A percentile compares a stretch with the other conserved stretches of the same genome.
phyloP scores from a whole-genome alignment of 1,140 invertebrate genomes.

The Archegozetes longisetosus region DNA sequence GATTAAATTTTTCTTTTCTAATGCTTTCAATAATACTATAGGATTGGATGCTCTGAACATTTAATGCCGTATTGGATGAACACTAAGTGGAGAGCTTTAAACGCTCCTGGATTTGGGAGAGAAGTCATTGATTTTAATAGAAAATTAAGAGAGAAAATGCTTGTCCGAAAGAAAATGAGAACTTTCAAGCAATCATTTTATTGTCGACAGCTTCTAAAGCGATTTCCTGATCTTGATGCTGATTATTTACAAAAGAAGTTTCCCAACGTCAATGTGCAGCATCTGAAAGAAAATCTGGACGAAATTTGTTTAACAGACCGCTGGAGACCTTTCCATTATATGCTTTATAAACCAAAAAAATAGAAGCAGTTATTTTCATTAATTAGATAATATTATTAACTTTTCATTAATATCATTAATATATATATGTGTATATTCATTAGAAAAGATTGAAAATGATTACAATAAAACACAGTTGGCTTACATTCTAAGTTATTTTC shows the following conservation, averaged over 20 bases:
- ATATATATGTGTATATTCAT: neutral
- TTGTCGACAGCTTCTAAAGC: conserved; percentile 47
- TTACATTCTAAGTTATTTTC: too few relatives aligned
- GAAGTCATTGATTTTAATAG: conserved; percentile 19
- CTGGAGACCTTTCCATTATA: neutral
- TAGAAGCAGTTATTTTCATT: neutral
- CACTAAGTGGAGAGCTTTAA: conserved; percentile 16
- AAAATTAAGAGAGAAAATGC: conserved; percentile 15
- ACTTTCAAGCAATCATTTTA: conserved; percentile 21
- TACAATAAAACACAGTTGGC: too few relatives aligned
- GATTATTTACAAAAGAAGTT: conserved; percentile 50
- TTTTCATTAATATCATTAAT: neutral
- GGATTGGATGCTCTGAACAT: conserved; percentile 20
- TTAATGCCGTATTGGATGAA: conserved; percentile 21
- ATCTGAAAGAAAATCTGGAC: conserved; percentile 9
- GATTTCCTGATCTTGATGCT: conserved; percentile 57
- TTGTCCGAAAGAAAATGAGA: neutral
- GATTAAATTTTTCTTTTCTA: conserved; percentile 3
- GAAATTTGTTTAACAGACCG: neutral
- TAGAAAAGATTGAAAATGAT: too few relatives aligned
- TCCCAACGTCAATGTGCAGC: conserved; percentile 39
- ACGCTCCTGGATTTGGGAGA: conserved; percentile 14
- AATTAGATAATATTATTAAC: neutral
- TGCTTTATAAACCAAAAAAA: conserved; percentile 10
- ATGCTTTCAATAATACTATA: too few relatives aligned